Base-by-base conservation (phyloP, 2,797 vertebrate species). In the Luscinia luscinia region DNA sequence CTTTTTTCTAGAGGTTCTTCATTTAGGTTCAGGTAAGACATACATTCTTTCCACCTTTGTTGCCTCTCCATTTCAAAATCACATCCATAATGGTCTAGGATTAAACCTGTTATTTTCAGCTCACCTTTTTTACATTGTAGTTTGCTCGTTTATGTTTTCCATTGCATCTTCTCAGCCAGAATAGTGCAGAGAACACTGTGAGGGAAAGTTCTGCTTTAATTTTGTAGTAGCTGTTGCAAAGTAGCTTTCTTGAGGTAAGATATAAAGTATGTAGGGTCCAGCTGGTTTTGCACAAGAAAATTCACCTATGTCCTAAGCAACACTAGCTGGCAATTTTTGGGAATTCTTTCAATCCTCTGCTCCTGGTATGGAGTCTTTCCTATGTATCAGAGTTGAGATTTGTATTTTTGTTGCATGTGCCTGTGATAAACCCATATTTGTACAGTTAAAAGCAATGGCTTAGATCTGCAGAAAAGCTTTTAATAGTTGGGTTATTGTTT, bases 1-100 rank as follows among this genome's bases (percentile, higher is more conserved):
- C 98, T 99, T 88, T 99, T 99, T 97, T 99, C 98, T 80, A 98
- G 99, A 87, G 99, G 99, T 77, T 99, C 99, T 40, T 99, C 99
- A 27, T 99, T 99, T 98, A 98, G 99, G 93, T 99, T 99, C 98
- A 99, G 99, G 99, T 99, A 95, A 95, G 89, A 51, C 9, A 6
- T 79, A 9, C 16, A 48, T 91, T 94, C 48, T 85, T 85, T 75
- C 52, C 5, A 36, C 13, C 14, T 67, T 58, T 66, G 28, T 67
- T 77, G 23, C 26, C 23, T 83, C 28, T 20, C 5, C 46, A 38
- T 78, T 84, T 88, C 85, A 75, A 91, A 89, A 66, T 59, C 41
- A 6, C n/a, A 46, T 87, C 23, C 48, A 8, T 66, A 59, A 46
- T 38, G 26, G 40, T 52, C n/a, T 45, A 58, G 16, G 17, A 58